Evolutionary conservation across 1,140 invertebrate species (phyloP).

Genomic region (Leptinotarsa texana): DNA sequence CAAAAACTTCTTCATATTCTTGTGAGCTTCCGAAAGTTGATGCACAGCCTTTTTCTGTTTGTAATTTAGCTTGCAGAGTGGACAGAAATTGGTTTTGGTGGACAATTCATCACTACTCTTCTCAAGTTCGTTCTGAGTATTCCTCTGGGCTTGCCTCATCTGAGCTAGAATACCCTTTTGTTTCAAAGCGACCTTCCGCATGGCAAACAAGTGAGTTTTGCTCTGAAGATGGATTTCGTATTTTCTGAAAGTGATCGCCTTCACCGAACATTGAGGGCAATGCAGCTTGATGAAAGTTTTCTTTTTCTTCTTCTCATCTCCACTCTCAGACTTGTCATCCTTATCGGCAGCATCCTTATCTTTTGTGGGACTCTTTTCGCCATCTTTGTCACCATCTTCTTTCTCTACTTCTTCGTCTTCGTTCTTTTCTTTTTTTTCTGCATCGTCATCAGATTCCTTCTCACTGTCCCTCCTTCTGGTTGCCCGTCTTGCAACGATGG

Average conservation of each 20-base stretch:
- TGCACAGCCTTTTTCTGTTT: constrained; percentile 73
- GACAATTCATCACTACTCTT: constrained; percentile 68
- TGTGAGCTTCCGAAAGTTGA: constrained; percentile 74
- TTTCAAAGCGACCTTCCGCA: constrained; percentile 70
- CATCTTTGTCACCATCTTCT: constrained; percentile 49
- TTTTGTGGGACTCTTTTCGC: constrained; percentile 30
- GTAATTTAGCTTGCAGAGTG: constrained; percentile 79
- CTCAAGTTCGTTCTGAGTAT: constrained; percentile 71
- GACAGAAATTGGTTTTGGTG: constrained; percentile 70
- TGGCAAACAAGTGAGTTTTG: constrained; percentile 68
- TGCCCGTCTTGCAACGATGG: constrained; percentile 34
- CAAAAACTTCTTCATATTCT: constrained; percentile 80
- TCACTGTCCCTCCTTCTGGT: constrained; percentile 28
- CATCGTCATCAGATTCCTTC: constrained; percentile 36
- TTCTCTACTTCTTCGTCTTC: constrained; percentile 54
- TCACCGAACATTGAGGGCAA: constrained; percentile 74
- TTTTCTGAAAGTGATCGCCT: constrained; percentile 72
- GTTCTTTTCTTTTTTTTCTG: constrained; percentile 51
- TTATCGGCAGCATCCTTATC: constrained; percentile 40
- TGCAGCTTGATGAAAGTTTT: constrained; percentile 69
- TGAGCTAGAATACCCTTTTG: constrained; percentile 72
- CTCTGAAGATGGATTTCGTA: constrained; percentile 69
- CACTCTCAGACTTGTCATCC: constrained; percentile 27
- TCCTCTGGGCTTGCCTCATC: constrained; percentile 74
- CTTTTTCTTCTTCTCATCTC: constrained; percentile 53